Base-by-base conservation (phyloP, 2,797 vertebrate genomes). In the Epinephelus malabaricus region DNA sequence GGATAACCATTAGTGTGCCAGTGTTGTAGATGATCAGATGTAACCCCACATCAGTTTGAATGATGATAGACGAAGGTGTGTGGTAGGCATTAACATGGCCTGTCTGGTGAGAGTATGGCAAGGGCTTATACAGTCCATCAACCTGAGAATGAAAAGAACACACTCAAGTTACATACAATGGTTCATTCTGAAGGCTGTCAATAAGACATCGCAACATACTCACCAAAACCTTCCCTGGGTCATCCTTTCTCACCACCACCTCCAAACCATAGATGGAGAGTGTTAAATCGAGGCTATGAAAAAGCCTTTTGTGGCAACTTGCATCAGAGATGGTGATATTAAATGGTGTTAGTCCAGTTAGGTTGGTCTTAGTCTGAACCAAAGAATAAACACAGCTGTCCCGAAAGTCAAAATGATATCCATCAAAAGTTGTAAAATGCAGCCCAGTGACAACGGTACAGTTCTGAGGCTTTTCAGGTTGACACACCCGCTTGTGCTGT, bases 391-490 rank as follows among this genome's bases (percentile, higher is more conserved):
- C 1, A 73, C 94, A 95, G 1, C 82, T 87, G 1, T 93, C 94
- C 65, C 90, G 90, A 69, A 95, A 95, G 40, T 95, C 91, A 0
- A 90, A 95, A 2, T 15, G 66, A 45, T 79, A 2, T 1, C 93
- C 93, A 0, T 95, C 94, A 8, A 95, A 95, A 3, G 93, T 93
- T 6, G 73, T 92, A 59, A 94, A 95, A 54, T 79, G 69, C 19
- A 88, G 0, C 15, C 45, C 27, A 3, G 69, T 66, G 3, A 76
- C 25, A 18, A 89, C 5, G 10, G 71, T 74, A 4, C 86, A 92
- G 64, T 84, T 85, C 6, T 9, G 66, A 0, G 76, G 80, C 23
- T 21, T 55, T 30, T 73, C 43, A 21, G 78, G 63, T 50, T 79
- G 63, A 43, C 87, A 86, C 21, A 45, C 2, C 1, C 53, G 59